Conservation (phyloP, 2,888 invertebrate genomes). For the Tenthredo amoena region DNA sequence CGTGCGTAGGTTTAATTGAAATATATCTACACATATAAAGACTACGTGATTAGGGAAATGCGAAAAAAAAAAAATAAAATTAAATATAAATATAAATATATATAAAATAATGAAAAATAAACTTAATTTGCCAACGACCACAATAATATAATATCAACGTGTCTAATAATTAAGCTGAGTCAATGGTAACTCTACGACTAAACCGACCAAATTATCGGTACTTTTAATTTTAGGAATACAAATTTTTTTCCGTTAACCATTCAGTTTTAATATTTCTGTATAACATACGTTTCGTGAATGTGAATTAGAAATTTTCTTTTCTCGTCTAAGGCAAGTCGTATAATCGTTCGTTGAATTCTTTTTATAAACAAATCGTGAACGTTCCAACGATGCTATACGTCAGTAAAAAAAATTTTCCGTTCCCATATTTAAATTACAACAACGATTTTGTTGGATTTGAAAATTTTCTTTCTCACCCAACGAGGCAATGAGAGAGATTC, state of each 20-base stretch:
- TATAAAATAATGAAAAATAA: constrained; percentile 41
- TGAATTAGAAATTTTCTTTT: not conserved
- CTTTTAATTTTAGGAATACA: not conserved
- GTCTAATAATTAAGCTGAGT: constrained; percentile 58
- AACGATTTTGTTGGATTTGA: not conserved
- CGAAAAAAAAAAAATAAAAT: not conserved
- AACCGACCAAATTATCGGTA: constrained; percentile 20
- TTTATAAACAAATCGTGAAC: not conserved
- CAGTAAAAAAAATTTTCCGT: not conserved
- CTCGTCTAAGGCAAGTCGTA: not conserved
- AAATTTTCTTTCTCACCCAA: not conserved
- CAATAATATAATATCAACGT: constrained; percentile 54
- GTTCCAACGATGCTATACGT: not conserved
- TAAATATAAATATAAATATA: constrained; percentile 51
- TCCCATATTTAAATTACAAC: too few species aligned
- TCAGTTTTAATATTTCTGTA: constrained; percentile 54
- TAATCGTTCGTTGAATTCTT: not conserved
- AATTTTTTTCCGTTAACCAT: constrained; percentile 17
- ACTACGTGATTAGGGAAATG: constrained; percentile 21
- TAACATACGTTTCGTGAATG: not conserved
- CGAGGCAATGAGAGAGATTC: not conserved
- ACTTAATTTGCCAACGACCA: constrained; percentile 57
- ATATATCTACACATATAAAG: constrained; percentile 4
- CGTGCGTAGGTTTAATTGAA: constrained; percentile 10
- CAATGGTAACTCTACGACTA: constrained; percentile 54